phyloP scores from a whole-genome alignment of 2,888 invertebrate species.

The Tetragonula carbonaria region DNA sequence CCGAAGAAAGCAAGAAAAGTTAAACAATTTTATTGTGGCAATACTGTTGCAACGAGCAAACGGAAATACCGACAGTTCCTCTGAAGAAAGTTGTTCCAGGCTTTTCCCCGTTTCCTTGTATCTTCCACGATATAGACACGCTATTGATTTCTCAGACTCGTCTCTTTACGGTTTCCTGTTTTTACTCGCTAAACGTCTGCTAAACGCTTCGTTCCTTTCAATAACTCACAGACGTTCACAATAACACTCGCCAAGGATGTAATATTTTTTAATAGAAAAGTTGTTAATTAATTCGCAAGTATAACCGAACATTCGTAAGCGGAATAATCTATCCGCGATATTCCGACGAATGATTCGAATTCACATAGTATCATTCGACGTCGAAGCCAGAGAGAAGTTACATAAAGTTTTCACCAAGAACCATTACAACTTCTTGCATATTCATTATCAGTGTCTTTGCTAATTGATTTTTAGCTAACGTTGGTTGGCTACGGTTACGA shows the following conservation, averaged over 20 bases:
- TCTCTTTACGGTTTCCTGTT: background rate
- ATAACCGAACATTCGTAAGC: background rate
- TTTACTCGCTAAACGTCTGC: background rate
- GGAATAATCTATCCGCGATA: background rate
- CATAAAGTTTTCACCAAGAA: constrained; percentile 17
- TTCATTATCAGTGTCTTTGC: constrained; percentile 14
- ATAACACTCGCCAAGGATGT: background rate
- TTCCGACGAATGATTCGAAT: background rate
- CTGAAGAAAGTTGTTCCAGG: constrained; percentile 3
- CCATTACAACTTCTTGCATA: constrained; percentile 23
- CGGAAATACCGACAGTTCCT: constrained; percentile 25
- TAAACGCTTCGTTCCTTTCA: background rate
- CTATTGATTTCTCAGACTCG: background rate
- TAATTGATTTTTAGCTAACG: constrained; percentile 24
- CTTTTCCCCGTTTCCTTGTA: background rate
- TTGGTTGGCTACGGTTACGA: background rate
- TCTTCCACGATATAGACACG: background rate
- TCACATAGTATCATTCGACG: background rate
- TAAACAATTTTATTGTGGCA: constrained; percentile 4
- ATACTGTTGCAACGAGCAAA: constrained; percentile 28
- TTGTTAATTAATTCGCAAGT: background rate
- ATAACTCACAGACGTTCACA: background rate
- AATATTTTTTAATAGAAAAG: background rate
- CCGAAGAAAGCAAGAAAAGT: background rate
- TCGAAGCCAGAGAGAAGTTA: background rate